Percentiles rank a stretch among this genome's conserved stretches.
Conservation (phyloP, 53 echinoderm and acorn worm genomes). For the Pentamera pediparva region DNA sequence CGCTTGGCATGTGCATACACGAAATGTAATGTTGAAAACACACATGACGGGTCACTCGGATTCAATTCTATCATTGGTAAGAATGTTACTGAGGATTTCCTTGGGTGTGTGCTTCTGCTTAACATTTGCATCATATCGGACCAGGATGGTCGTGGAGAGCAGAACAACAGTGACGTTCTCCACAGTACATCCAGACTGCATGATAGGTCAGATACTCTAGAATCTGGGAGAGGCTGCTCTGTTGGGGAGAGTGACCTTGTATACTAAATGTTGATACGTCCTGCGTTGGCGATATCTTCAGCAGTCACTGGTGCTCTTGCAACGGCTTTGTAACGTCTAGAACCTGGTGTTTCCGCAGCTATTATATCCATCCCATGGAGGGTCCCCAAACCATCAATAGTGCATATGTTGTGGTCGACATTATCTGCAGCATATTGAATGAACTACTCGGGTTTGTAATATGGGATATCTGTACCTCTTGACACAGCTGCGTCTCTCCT, state of each 20-base stretch:
- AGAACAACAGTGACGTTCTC: conserved; percentile 10
- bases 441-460: not conserved
- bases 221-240: not conserved
- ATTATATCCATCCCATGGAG: too few relatives aligned
- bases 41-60: conserved; percentile 9
- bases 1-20: not conserved
- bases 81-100: conserved; percentile 32
- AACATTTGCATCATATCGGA: conserved; percentile 35
- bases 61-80: conserved; percentile 41
- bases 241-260: not conserved
- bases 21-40: conserved; percentile 43
- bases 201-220: conserved; percentile 7
- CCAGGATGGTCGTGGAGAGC: conserved; percentile 6
- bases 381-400: too few relatives aligned
- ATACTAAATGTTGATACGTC: conserved; percentile 19
- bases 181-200: conserved; percentile 31
- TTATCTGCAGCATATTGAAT: too few relatives aligned
- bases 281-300: conserved; percentile 9
- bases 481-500: conserved; percentile 13
- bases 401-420: too few relatives aligned
- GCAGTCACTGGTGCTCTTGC: conserved; percentile 16
- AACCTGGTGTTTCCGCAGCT: too few relatives aligned
- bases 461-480: conserved; percentile 7
- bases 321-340: too few relatives aligned
- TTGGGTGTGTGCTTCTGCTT: conserved; percentile 13